phyloP scores from a whole-genome alignment of 2,797 vertebrate species.

The Acestrorhynchus altus region DNA sequence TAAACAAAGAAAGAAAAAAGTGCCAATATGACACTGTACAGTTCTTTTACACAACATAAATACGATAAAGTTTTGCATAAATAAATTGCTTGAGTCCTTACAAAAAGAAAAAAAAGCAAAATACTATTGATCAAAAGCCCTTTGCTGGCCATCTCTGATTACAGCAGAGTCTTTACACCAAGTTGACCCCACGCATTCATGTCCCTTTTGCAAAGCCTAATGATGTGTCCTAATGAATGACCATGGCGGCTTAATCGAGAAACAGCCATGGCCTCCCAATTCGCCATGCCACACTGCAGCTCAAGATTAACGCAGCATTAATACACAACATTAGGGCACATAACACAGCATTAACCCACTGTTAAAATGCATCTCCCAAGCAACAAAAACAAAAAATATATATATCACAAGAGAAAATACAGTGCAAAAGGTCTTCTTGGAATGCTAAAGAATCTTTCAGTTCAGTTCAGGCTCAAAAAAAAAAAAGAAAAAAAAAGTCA shows the following conservation, averaged over 20 bases:
- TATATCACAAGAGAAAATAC: constrained; percentile 45
- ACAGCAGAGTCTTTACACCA: constrained; percentile 23
- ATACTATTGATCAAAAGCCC: constrained; percentile 63
- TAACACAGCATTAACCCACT: constrained; percentile 41
- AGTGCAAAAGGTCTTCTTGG: constrained; percentile 62
- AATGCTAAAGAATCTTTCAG: constrained; percentile 52
- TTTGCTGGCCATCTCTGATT: constrained; percentile 49
- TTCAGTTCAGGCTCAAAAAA: constrained; percentile 35
- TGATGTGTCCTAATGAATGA: not conserved
- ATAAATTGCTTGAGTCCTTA: constrained; percentile 61
- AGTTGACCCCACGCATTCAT: constrained; percentile 23
- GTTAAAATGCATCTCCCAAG: constrained; percentile 38
- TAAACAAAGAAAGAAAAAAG: not conserved
- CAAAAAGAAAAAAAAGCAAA: constrained; percentile 43
- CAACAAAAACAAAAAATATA: constrained; percentile 20
- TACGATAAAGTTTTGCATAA: constrained; percentile 66
- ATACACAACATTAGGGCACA: constrained; percentile 41
- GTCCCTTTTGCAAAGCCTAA: constrained; percentile 30
- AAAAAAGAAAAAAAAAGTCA: too few species aligned
- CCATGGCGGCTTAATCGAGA: constrained; percentile 31
- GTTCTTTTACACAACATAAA: constrained; percentile 63
- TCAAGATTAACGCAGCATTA: constrained; percentile 42
- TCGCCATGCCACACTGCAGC: constrained; percentile 33
- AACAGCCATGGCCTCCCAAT: constrained; percentile 24
- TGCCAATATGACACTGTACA: constrained; percentile 55